These are phyloP conservation scores for Crossocerus cetratus DNA, from an alignment of 2,888 invertebrate species.

Conservation along the genomic window DNA sequence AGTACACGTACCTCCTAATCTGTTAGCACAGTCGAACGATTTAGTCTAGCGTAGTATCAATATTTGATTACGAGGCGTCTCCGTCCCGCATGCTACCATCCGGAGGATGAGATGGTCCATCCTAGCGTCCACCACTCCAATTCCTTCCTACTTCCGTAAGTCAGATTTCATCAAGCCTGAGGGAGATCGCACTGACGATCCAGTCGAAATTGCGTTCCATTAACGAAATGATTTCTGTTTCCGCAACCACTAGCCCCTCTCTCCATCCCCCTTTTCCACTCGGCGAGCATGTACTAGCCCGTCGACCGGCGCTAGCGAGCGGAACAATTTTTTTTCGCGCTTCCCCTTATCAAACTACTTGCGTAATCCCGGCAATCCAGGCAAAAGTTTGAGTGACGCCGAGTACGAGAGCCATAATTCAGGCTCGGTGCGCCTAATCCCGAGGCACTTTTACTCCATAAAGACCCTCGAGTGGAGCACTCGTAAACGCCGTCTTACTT, in stretches of 20 bases:
- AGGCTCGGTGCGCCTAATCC: not conserved
- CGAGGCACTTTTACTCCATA: not conserved
- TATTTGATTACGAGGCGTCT: conserved; percentile 68
- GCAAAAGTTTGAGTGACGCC: no score
- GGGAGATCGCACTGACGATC: not conserved
- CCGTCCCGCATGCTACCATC: conserved; percentile 37
- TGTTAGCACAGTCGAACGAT: conserved; percentile 67
- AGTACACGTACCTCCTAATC: conserved; percentile 65
- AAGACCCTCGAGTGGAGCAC: not conserved
- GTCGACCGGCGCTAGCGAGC: not conserved
- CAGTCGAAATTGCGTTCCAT: not conserved
- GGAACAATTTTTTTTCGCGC: conserved; percentile 1
- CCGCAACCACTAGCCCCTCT: not conserved
- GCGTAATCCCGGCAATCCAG: no score
- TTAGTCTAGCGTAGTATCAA: conserved; percentile 68
- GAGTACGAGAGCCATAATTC: not conserved
- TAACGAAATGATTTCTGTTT: not conserved
- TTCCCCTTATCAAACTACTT: not conserved
- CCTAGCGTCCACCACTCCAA: conserved; percentile 38
- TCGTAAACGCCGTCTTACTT: not conserved
- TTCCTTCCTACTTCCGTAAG: conserved; percentile 37
- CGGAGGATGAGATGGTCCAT: conserved; percentile 43
- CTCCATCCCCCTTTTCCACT: not conserved
- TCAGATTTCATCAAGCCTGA: conserved; percentile 29
- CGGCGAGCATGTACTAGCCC: not conserved